Conservation (phyloP, 2,113 vertebrate species). For the Calonectris borealis region DNA sequence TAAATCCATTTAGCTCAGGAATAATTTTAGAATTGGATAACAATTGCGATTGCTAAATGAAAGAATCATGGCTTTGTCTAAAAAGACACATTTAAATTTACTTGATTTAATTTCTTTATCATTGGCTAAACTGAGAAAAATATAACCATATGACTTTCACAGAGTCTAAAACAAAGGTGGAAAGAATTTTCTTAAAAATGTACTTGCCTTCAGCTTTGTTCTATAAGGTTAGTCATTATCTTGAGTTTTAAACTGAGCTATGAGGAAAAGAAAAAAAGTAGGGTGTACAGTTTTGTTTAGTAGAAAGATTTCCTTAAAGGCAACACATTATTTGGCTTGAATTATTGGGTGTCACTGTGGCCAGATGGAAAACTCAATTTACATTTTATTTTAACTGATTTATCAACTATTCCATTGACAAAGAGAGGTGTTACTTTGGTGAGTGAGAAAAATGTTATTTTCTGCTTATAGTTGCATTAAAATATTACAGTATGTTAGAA, state of each 20-base stretch:
- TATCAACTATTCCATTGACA: conserved; percentile 72
- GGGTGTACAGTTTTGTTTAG: background rate
- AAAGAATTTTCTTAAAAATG: background rate
- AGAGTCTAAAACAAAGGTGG: background rate
- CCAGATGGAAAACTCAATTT: conserved; percentile 73
- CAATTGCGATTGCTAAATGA: background rate
- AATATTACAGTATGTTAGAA: conserved; percentile 57
- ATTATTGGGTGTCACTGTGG: conserved; percentile 57
- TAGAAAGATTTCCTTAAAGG: conserved; percentile 45
- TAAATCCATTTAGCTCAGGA: background rate
- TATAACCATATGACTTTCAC: background rate
- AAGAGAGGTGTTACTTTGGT: conserved; percentile 70
- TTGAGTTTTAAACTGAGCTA: background rate
- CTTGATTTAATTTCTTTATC: background rate
- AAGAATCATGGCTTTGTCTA: background rate
- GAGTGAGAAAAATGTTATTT: conserved; percentile 74
- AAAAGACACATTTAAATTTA: background rate
- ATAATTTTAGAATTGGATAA: background rate
- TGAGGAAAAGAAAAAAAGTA: background rate
- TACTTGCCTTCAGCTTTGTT: background rate
- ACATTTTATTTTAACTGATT: conserved; percentile 72
- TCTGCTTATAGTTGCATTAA: conserved; percentile 63
- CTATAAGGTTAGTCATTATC: background rate
- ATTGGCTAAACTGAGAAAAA: background rate
- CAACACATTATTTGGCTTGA: conserved; percentile 60